Conservation (phyloP, 2,113 vertebrate species). For the Trichechus manatus region DNA sequence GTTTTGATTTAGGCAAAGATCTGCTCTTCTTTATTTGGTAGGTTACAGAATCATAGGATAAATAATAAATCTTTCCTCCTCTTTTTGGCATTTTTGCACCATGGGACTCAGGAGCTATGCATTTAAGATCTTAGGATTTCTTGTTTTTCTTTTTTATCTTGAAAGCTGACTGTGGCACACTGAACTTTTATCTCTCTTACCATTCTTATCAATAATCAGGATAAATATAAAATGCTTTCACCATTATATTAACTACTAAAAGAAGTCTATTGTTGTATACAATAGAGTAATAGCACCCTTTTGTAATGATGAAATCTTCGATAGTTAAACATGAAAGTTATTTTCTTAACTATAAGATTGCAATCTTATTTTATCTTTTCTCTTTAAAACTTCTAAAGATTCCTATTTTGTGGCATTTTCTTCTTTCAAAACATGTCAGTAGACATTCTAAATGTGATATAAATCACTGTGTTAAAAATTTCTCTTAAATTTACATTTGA, state of each 20-base stretch:
- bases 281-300: neutral
- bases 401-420: slow-evolving; percentile 9
- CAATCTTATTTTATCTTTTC: slow-evolving; percentile 69
- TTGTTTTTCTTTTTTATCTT: neutral
- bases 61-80: neutral
- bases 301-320: neutral
- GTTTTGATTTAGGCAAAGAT: neutral
- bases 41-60: neutral
- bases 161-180: neutral
- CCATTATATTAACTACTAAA: neutral
- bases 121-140: no score
- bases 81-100: neutral
- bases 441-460: slow-evolving; percentile 81
- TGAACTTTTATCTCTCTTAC: neutral
- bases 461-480: slow-evolving; percentile 70
- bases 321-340: neutral
- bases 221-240: neutral
- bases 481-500: slow-evolving; percentile 83
- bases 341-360: neutral
- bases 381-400: neutral
- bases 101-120: no score
- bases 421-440: slow-evolving; percentile 60
- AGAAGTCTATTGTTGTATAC: neutral
- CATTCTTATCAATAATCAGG: neutral
- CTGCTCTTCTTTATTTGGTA: neutral